Base-by-base conservation (phyloP, 2,113 vertebrate genomes). In the Hippocampus barbouri region DNA sequence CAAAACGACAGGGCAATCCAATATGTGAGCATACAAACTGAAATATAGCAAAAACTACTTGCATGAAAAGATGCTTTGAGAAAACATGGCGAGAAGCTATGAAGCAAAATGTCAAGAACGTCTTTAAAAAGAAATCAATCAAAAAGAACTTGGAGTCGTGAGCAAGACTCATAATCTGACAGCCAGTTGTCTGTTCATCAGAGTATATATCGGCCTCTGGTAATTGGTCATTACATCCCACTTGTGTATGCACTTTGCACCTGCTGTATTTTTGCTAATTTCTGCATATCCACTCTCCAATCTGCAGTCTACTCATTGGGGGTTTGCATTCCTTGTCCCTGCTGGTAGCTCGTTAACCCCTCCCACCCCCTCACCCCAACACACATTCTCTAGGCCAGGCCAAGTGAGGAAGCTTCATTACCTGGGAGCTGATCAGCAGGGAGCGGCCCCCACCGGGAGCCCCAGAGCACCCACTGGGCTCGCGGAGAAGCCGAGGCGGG, bases 301-400 rank as follows among this genome's bases (percentile, higher is more conserved):
- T 81, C 83, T 74, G 74, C 76, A 79, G 73, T 86, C 83, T 74
- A 73, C 78, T 81, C 71, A 25, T 51, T 83, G 85, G 80, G 84
- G 80, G 77, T 71, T 72, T 59, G 79, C 81, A 81, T 86, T 79
- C 87, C 81, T 89, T 83, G 83, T 89, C 84, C 87, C 82, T 88
- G 87, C 86, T 87, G 89, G 79, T 89, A 83, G 83, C 86, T 91
- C 86, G 86, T 91, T 91, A 88, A 88, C 90, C 90, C 89, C 87
- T 87, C 81, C 61, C 20, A 9, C 9, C 90, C 90, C 89, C 88
- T n/a, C 54, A 10, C 54, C 34, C 34, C 34, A 38, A 38, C 34
- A 38, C 34, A 38, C 0, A 51, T 16, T 61, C 30, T 61, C 7
- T 10, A 85, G 80, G 79, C 40, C 70, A 8, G 76, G 85, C 85